Percentiles rank a stretch among this genome's conserved stretches.
These are phyloP conservation scores for Linyphia triangularis DNA, from an alignment of 2,888 invertebrate genomes.

Conservation along the genomic window DNA sequence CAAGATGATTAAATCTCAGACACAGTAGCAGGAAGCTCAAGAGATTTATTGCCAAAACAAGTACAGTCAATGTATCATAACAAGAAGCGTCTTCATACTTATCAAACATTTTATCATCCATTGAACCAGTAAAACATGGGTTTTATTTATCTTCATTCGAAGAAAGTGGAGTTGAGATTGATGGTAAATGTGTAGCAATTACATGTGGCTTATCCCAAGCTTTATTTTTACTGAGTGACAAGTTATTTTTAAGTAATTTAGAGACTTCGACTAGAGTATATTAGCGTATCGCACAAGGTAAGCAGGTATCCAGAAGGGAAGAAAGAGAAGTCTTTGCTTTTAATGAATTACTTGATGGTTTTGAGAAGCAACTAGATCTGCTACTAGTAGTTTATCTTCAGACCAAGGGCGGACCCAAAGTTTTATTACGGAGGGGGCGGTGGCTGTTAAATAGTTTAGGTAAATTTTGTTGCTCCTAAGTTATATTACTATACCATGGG, in stretches of 20 bases:
- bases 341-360: conserved; percentile 43
- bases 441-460: too few species aligned
- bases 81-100: background rate
- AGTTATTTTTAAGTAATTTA: conserved; percentile 54
- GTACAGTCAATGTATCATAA: too few species aligned
- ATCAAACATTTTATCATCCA: background rate
- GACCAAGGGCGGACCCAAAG: too few species aligned
- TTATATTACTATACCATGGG: too few species aligned
- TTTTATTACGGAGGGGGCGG: too few species aligned
- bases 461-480: too few species aligned
- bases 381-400: conserved; percentile 44
- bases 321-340: conserved; percentile 61
- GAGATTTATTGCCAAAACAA: too few species aligned
- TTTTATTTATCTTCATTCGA: conserved; percentile 52
- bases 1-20: too few species aligned
- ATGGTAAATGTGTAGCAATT: conserved; percentile 39
- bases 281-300: conserved; percentile 47
- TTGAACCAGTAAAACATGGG: conserved; percentile 27
- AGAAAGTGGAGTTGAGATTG: conserved; percentile 27
- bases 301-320: conserved; percentile 46
- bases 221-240: conserved; percentile 47
- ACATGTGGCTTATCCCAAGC: conserved; percentile 28
- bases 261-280: conserved; percentile 47
- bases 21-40: too few species aligned
- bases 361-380: conserved; percentile 50